phyloP scores from a whole-genome alignment of 2,797 vertebrate genomes.

The Gallinago nigripennis region DNA sequence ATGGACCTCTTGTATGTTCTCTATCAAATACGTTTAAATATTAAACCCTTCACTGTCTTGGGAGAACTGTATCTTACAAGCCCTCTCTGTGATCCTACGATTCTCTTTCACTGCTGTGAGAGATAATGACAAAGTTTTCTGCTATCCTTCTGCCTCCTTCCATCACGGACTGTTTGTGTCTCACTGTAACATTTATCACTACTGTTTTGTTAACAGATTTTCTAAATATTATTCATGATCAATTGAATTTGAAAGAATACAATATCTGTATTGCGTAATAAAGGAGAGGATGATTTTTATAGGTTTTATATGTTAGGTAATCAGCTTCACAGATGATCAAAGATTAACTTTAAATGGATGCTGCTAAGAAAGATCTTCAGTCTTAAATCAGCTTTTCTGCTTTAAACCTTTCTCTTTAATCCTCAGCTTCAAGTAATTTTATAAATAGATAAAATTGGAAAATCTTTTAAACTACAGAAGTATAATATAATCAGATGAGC shows the following conservation, averaged over 20 bases:
- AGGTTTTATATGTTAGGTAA: conserved; percentile 62
- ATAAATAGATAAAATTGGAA: conserved; percentile 73
- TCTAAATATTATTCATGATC: not conserved
- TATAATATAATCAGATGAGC: conserved; percentile 55
- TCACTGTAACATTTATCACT: not conserved
- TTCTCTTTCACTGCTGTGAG: not conserved
- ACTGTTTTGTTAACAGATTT: not conserved
- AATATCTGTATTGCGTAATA: conserved; percentile 51
- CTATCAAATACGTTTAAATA: conserved; percentile 26
- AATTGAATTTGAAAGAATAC: not conserved
- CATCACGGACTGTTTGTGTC: not conserved
- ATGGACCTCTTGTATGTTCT: not conserved
- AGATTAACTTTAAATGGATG: conserved; percentile 73
- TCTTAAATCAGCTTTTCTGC: conserved; percentile 67
- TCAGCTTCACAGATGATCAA: conserved; percentile 65
- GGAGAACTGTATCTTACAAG: not conserved
- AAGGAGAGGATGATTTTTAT: conserved; percentile 55
- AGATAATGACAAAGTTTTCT: not conserved
- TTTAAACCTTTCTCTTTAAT: conserved; percentile 68
- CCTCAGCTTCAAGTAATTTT: conserved; percentile 70
- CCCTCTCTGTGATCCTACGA: not conserved
- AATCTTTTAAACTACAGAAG: conserved; percentile 66
- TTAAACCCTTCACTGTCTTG: not conserved
- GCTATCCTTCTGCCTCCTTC: not conserved
- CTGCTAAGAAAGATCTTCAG: conserved; percentile 59